phyloP scores from a whole-genome alignment of 2,797 vertebrate species.

The Cygnus olor region DNA sequence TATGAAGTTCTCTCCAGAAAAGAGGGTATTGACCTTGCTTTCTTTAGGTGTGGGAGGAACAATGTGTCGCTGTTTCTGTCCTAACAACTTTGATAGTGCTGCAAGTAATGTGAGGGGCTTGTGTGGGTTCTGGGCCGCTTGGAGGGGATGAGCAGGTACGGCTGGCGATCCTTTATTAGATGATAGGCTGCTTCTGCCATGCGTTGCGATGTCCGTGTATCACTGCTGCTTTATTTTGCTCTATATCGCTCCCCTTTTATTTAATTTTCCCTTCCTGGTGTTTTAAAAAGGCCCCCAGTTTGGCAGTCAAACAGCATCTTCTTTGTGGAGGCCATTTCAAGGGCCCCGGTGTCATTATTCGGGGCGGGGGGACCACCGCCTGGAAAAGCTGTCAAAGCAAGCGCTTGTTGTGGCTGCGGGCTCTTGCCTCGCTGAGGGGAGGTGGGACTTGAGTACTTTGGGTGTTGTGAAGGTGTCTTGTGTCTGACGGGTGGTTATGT shows the following conservation, averaged over 20 bases:
- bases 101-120: not conserved
- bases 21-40: not conserved
- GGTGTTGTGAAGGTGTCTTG: not conserved
- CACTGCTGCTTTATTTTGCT: not conserved
- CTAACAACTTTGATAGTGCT: not conserved
- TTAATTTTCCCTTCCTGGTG: conserved; percentile 8
- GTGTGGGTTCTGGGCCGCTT: accelerated
- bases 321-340: conserved; percentile 9
- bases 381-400: conserved; percentile 37
- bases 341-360: conserved; percentile 41
- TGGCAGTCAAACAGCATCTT: conserved; percentile 23
- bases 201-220: not conserved
- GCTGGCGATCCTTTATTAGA: not conserved
- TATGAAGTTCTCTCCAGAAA: not conserved
- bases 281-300: conserved; percentile 37
- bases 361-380: conserved; percentile 21
- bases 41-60: not conserved
- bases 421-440: conserved; percentile 9
- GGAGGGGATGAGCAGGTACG: not conserved
- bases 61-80: not conserved
- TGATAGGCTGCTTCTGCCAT: not conserved
- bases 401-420: conserved; percentile 52
- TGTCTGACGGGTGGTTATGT: not conserved
- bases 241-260: not conserved
- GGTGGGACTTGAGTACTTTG: not conserved